Evolutionary conservation across 2,888 invertebrate species (phyloP), one percentile per base, ranked within the genome.

Genomic region (Orthosia incerta): DNA sequence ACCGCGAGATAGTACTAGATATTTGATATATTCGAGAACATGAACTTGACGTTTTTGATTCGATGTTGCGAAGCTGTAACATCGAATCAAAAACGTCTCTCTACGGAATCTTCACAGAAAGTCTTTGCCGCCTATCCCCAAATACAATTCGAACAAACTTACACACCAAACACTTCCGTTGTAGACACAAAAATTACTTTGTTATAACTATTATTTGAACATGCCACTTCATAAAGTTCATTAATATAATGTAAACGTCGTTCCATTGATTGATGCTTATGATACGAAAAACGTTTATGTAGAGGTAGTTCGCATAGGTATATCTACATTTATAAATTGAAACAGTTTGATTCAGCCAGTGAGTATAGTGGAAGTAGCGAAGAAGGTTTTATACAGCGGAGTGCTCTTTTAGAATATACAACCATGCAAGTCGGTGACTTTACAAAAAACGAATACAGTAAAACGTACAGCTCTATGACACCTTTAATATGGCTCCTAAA

Each of bases 401-500:
- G 12, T 48, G 15, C 11, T 56, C 5, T 46, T 26, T 12, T 13
- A 3, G 1, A 26, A 23, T 15, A 46, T 26, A 31, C 12, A 46
- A 72, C 51, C 31, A 86, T 86, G 85, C 64, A 82, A 83, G 61
- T 85, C 48, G 45, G 73, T 62, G 84, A 84, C 31, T 45, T 74
- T 61, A 69, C 46, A 26, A 82, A 78, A 72, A 39, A 65, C 5
- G 46, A n/a, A 68, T 12, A 60, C 18, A 77, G 26, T 48, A 83
- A 78, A 66, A 85, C 81, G 1, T 84, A 72, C 26, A 84, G 82
- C 18, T 87, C 90, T 45, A 84, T 93, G 75, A 78, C 71, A 61
- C 90, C 90, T 11, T 68, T 94, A 55, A 83, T 87, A 71, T 88
- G 85, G 75, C 71, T 93, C 31, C 83, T 94, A 39, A 90, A 87